phyloP scores from a whole-genome alignment of 2,888 invertebrate genomes.

The Diarsia mendica region DNA sequence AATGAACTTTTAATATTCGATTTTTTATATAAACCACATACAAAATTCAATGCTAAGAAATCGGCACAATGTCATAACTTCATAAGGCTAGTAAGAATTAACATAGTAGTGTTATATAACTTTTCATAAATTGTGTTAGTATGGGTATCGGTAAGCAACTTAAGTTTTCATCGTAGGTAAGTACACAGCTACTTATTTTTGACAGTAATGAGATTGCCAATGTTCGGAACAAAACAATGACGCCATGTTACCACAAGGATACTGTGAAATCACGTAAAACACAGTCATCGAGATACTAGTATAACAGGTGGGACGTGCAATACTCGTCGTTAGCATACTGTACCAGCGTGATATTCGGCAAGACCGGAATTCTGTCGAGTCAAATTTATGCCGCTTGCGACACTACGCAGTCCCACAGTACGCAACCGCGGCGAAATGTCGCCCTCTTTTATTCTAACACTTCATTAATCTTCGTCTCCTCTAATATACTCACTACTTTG shows the following conservation, averaged over 20 bases:
- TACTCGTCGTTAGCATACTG: slow-evolving; percentile 73
- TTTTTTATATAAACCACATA: slow-evolving; percentile 37
- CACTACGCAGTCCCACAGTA: slow-evolving; percentile 71
- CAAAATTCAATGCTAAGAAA: slow-evolving; percentile 41
- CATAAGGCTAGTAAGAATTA: background rate
- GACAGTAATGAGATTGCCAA: slow-evolving; percentile 23
- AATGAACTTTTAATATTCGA: slow-evolving; percentile 46
- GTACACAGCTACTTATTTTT: slow-evolving; percentile 14
- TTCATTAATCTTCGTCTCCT: slow-evolving; percentile 65
- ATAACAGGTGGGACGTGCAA: slow-evolving; percentile 71
- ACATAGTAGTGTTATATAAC: slow-evolving; percentile 10
- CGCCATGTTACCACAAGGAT: slow-evolving; percentile 55
- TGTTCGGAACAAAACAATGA: slow-evolving; percentile 55
- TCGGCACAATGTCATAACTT: slow-evolving; percentile 31
- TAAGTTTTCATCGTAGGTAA: slow-evolving; percentile 1
- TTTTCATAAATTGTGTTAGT: slow-evolving; percentile 5
- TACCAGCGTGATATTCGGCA: slow-evolving; percentile 67
- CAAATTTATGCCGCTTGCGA: slow-evolving; percentile 76
- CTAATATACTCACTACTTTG: slow-evolving; percentile 39
- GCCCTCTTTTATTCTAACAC: slow-evolving; percentile 70
- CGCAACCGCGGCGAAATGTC: slow-evolving; percentile 74
- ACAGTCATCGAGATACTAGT: slow-evolving; percentile 62
- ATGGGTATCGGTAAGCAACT: background rate
- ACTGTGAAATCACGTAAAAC: slow-evolving; percentile 68
- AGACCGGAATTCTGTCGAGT: slow-evolving; percentile 78